Evolutionary conservation across 2,888 invertebrate genomes (phyloP), one percentile per base, ranked within the genome.

Genomic region (Resseliella maxima): DNA sequence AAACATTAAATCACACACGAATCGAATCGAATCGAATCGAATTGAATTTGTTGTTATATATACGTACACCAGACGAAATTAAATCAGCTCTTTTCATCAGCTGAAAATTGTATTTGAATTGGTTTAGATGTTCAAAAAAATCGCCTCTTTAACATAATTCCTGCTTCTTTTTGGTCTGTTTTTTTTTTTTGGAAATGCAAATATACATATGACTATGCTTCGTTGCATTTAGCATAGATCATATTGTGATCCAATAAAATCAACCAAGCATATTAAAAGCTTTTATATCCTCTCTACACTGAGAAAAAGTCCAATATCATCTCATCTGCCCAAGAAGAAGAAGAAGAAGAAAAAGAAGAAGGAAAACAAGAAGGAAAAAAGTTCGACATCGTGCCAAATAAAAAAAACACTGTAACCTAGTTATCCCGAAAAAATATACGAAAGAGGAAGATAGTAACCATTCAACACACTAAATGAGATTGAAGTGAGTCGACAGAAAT

Each of bases 61-160:
- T n/a, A n/a, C n/a, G n/a, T n/a, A 41, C 41, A 41, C 41, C 41
- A 24, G 24, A 12, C 24, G 27, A 59, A 24, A 24, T 59, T 59
- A 59, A n/a, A 59, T 50, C 21, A 18, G 50, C 21, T 18, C 21
- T 50, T 50, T 50, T 50, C 15, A 50, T 59, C 3, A 59, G 24
- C 59, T 27, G 59, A 59, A n/a, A 59, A 59, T 59, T 59, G 59
- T 59, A 27, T 59, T n/a, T 59, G 59, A 59, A n/a, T 59, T 59
- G 27, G 59, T 59, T 59, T 59, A 59, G 59, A 0, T 5, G 27
- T 6, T 24, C 2, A 59, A 59, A 59, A 59, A 59, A 59, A 24
- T 27, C 41, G 41, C n/a, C n/a, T n/a, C n/a, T n/a, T n/a, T n/a
- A n/a, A n/a, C n/a, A n/a, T n/a, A n/a, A n/a, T n/a, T n/a, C n/a